Percentiles rank a stretch among this genome's conserved stretches.
Evolutionary conservation across 2,797 vertebrate genomes (phyloP).

Genomic region (Capromys pilorides): DNA sequence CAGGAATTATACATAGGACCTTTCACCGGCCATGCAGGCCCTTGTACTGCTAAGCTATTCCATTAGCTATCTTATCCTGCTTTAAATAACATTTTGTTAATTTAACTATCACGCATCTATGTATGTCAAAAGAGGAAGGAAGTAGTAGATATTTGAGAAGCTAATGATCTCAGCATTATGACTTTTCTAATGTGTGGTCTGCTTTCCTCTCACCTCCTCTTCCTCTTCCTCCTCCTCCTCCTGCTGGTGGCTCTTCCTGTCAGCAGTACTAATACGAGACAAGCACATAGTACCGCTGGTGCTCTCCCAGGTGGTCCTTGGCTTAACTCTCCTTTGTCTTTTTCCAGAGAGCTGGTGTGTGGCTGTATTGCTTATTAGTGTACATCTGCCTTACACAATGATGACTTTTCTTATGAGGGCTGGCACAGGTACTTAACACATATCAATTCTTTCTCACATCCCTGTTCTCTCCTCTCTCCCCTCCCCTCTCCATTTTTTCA

Average conservation of each 20-base stretch:
- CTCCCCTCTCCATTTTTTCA: background rate
- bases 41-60: too few relatives aligned
- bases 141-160: background rate
- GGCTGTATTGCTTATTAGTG: background rate
- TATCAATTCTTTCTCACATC: background rate
- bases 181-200: background rate
- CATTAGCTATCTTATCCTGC: background rate
- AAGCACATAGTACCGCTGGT: background rate
- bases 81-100: background rate
- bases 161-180: background rate
- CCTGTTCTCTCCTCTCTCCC: background rate
- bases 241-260: background rate
- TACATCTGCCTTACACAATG: background rate
- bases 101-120: background rate
- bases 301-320: background rate
- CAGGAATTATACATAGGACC: too few relatives aligned
- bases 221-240: background rate
- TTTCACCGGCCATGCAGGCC: too few relatives aligned
- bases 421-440: background rate
- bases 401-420: background rate
- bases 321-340: background rate
- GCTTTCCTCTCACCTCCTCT: background rate
- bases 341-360: background rate
- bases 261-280: background rate
- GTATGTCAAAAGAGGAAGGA: background rate